Base-by-base conservation (phyloP, 2,113 vertebrate genomes). In the Platysternon megacephalum region DNA sequence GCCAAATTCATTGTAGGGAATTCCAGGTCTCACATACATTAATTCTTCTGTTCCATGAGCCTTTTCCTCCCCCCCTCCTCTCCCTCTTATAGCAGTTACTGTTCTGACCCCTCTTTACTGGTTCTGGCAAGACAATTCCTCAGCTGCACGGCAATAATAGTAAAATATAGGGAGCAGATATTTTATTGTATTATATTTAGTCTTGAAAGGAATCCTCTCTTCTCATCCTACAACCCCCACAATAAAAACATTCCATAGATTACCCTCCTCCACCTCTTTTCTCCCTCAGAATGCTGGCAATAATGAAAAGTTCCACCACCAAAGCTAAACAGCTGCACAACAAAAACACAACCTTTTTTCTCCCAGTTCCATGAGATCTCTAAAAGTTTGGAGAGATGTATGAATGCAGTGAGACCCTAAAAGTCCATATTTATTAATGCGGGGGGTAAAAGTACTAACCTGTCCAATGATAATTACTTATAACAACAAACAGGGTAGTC, bases 1-100 rank as follows among this genome's bases (percentile, higher is more conserved):
- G 83, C 49, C 83, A 97, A 97, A 93, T 11, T 39, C 79, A 93
- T 96, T 95, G 95, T 84, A 48, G 72, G 91, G 96, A 98, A 95
- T 93, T 97, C 85, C 89, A 97, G 88, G 68, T 16, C 51, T 79
- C 78, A 93, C 22, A 89, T 79, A 58, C 32, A 11, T 1, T 29
- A 87, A 91, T 68, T 87, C 65, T 80, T 88, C 39, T 87, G 74
- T 93, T 81, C 90, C 93, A 48, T 84, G 32, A 32, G 88, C 93
- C 79, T 7, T 95, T 87, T 3, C 49, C 49, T 4, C 49, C 12
- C 1, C 96, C 90, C 85, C 84, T n/a, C n/a, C n/a, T n/a, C n/a
- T n/a, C n/a, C n/a, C n/a, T n/a, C 86, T 92, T 79, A 82, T 49
- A 89, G 32, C 53, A 87, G 35, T 95, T 95, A 86, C 19, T 85